phyloP scores from a whole-genome alignment of 2,113 vertebrate species.

The Nansenia antarctica region DNA sequence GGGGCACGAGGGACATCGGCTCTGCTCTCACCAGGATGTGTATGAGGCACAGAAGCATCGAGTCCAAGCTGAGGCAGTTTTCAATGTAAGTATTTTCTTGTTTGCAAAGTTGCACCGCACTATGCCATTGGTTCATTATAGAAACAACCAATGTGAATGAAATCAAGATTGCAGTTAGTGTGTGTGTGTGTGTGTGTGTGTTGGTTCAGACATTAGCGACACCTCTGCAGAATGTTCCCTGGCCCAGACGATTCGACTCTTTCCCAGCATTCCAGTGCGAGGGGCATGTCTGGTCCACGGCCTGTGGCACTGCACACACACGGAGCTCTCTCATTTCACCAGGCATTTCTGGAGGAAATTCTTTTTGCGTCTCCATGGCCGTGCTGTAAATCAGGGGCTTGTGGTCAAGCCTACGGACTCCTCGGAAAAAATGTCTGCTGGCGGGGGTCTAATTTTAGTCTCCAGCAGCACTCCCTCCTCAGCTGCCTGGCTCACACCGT shows the following conservation, averaged over 20 bases:
- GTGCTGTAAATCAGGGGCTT: slow-evolving; percentile 40
- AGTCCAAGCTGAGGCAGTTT: slow-evolving; percentile 94
- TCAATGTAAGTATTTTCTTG: slow-evolving; percentile 82
- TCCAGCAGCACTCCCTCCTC: slow-evolving; percentile 48
- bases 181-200: background rate
- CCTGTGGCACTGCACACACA: background rate
- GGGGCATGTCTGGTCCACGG: slow-evolving; percentile 1
- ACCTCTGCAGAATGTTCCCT: slow-evolving; percentile 16
- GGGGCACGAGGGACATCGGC: slow-evolving; percentile 93
- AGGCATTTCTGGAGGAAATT: slow-evolving; percentile 70
- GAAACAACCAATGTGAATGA: too few species aligned
- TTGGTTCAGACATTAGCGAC: slow-evolving; percentile 36
- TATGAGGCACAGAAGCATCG: slow-evolving; percentile 96
- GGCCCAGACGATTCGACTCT: slow-evolving; percentile 13
- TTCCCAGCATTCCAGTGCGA: slow-evolving; percentile 13
- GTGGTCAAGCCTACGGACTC: slow-evolving; percentile 48
- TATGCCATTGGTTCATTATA: too few species aligned
- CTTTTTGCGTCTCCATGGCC: slow-evolving; percentile 65
- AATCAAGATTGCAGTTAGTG: too few species aligned
- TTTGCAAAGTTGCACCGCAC: too few species aligned
- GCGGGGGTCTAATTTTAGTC: slow-evolving; percentile 66
- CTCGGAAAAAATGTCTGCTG: slow-evolving; percentile 35
- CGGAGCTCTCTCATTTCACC: slow-evolving; percentile 67
- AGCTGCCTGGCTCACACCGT: slow-evolving; percentile 60
- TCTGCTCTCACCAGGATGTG: slow-evolving; percentile 96